Conservation (phyloP, 2,113 vertebrate species). For the Sinocyclocheilus anshuiensis region DNA sequence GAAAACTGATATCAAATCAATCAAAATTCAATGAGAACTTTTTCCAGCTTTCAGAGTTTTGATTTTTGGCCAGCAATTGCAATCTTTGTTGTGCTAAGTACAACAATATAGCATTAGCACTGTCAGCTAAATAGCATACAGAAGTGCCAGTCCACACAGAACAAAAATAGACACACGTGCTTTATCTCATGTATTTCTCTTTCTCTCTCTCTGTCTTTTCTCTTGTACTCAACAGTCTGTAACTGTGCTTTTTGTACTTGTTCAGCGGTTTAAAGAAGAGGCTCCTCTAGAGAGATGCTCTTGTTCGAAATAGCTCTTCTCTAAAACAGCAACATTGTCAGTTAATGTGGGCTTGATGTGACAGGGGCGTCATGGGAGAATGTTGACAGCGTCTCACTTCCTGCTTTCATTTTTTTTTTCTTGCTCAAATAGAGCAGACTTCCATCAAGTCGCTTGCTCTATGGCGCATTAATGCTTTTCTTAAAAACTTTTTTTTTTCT, state of each 20-base stretch:
- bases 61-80: slow-evolving; percentile 52
- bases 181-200: background rate
- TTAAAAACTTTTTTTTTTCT: slow-evolving; percentile 26
- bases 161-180: slow-evolving; percentile 37
- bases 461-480: background rate
- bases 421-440: slow-evolving; percentile 32
- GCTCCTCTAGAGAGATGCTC: slow-evolving; percentile 53
- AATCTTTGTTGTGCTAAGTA: slow-evolving; percentile 29
- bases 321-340: slow-evolving; percentile 45
- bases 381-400: slow-evolving; percentile 43
- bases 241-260: slow-evolving; percentile 49
- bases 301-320: slow-evolving; percentile 47
- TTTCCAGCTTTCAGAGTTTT: slow-evolving; percentile 1
- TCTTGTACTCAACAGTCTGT: slow-evolving; percentile 31
- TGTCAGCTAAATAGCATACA: slow-evolving; percentile 42
- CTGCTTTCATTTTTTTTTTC: slow-evolving; percentile 31
- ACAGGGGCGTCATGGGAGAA: slow-evolving; percentile 48
- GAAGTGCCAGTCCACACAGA: slow-evolving; percentile 42
- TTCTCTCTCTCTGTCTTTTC: background rate
- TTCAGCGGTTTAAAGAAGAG: slow-evolving; percentile 46
- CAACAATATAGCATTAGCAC: slow-evolving; percentile 15
- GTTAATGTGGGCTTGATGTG: slow-evolving; percentile 57
- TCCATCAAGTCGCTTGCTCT: background rate
- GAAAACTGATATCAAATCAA: background rate
- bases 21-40: background rate